phyloP scores from a whole-genome alignment of 2,797 vertebrate genomes.

The Acipenser transmontanus region DNA sequence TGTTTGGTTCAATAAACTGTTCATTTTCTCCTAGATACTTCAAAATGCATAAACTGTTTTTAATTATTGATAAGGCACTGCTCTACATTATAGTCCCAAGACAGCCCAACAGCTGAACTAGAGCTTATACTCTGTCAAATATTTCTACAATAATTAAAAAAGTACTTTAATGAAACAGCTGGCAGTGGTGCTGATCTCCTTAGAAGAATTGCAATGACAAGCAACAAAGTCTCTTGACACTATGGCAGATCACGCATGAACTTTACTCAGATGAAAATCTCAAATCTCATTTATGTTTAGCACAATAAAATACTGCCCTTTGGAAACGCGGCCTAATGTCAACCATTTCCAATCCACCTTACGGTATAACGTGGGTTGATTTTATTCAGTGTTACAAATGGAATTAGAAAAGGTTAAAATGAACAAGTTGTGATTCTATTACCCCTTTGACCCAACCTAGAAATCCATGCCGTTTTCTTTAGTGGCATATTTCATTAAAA shows the following conservation, averaged over 20 bases:
- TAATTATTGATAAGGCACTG: conserved; percentile 15
- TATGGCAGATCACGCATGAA: conserved; percentile 7
- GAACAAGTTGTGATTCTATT: too few species aligned
- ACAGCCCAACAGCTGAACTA: conserved; percentile 17
- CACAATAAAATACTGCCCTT: too few species aligned
- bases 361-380: too few species aligned
- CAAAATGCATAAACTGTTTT: conserved; percentile 22
- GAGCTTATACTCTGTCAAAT: conserved; percentile 24
- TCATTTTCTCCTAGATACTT: conserved; percentile 36
- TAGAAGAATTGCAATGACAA: background rate
- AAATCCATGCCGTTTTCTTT: too few species aligned
- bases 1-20: conserved; percentile 48
- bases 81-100: conserved; percentile 14
- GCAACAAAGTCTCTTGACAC: background rate
- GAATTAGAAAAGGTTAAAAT: too few species aligned
- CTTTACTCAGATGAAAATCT: background rate
- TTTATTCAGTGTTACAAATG: too few species aligned
- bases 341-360: too few species aligned
- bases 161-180: conserved; percentile 11
- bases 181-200: conserved; percentile 10
- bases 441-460: too few species aligned
- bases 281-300: too few species aligned
- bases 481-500: too few species aligned
- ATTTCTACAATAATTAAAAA: conserved; percentile 20
- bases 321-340: too few species aligned